Conservation (phyloP, 2,113 vertebrate genomes). For the Neodontobutis hainanensis region DNA sequence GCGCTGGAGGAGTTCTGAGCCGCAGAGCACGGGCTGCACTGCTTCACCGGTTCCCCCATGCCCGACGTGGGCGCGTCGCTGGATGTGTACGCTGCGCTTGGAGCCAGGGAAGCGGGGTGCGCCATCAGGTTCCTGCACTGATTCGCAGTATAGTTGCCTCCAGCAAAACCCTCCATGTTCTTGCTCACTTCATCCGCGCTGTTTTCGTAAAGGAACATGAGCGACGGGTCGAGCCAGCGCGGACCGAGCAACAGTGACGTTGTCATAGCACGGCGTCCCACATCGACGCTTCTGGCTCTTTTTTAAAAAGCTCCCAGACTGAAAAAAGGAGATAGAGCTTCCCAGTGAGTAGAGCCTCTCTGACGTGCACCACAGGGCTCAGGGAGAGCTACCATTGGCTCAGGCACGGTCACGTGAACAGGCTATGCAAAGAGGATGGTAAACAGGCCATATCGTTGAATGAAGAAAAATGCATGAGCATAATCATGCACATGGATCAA, state of each 20-base stretch:
- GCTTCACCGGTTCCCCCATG: constrained; percentile 90
- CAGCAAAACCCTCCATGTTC: constrained; percentile 94
- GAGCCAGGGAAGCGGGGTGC: constrained; percentile 91
- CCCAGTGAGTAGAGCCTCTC: constrained; percentile 83
- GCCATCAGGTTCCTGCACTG: constrained; percentile 98
- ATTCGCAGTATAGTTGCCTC: constrained; percentile 91
- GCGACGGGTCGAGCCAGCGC: constrained; percentile 96
- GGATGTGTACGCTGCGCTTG: constrained; percentile 83
- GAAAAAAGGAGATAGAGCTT: constrained; percentile 86
- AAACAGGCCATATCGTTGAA: constrained; percentile 85
- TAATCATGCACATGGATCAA: neutral
- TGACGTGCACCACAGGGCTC: constrained; percentile 87
- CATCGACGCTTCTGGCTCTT: constrained; percentile 93
- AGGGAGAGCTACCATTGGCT: constrained; percentile 83
- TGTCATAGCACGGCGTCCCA: constrained; percentile 98
- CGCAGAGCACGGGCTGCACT: constrained; percentile 94
- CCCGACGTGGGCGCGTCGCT: constrained; percentile 85
- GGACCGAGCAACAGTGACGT: constrained; percentile 99
- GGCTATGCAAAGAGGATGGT: constrained; percentile 90
- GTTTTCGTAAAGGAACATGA: constrained; percentile 99
- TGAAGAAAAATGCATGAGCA: constrained; percentile 70
- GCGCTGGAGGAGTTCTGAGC: constrained; percentile 92
- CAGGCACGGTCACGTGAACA: constrained; percentile 80
- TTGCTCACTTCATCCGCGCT: constrained; percentile 94
- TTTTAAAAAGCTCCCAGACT: constrained; percentile 96